Conservation (phyloP, 2,888 invertebrate genomes). For the Aphrophora alni region DNA sequence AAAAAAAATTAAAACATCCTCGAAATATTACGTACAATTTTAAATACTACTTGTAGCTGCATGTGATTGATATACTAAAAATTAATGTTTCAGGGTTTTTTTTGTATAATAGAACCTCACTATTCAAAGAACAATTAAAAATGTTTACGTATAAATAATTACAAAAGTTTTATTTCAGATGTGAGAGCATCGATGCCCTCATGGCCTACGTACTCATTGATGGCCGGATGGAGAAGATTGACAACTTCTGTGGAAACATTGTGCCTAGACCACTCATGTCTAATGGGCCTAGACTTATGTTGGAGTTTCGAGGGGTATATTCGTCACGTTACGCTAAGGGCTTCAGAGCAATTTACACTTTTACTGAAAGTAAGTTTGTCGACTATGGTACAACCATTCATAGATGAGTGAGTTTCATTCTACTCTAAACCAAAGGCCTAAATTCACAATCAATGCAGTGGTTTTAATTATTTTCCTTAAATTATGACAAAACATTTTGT, state of each 20-base stretch:
- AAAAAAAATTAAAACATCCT: no score
- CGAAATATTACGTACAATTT: no score
- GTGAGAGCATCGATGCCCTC: constrained; percentile 78
- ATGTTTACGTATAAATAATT: no score
- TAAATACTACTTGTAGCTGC: no score
- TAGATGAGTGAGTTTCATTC: no score
- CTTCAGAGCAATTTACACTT: constrained; percentile 86
- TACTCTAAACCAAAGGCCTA: no score
- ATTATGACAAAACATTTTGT: no score
- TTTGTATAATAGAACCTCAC: no score
- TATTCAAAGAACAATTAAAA: background rate
- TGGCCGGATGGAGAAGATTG: constrained; percentile 83
- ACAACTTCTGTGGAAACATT: constrained; percentile 83
- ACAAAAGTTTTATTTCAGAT: constrained; percentile 63
- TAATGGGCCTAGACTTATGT: constrained; percentile 81
- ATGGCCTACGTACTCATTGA: constrained; percentile 83
- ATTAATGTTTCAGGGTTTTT: background rate
- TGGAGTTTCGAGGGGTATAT: constrained; percentile 82
- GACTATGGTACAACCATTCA: no score
- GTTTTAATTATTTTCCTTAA: no score
- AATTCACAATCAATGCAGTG: no score
- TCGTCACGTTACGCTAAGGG: constrained; percentile 83
- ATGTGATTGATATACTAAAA: no score
- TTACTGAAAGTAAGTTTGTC: constrained; percentile 81
- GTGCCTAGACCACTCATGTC: constrained; percentile 93